phyloP scores from a whole-genome alignment of 2,113 vertebrate species.

The Upupa epops region DNA sequence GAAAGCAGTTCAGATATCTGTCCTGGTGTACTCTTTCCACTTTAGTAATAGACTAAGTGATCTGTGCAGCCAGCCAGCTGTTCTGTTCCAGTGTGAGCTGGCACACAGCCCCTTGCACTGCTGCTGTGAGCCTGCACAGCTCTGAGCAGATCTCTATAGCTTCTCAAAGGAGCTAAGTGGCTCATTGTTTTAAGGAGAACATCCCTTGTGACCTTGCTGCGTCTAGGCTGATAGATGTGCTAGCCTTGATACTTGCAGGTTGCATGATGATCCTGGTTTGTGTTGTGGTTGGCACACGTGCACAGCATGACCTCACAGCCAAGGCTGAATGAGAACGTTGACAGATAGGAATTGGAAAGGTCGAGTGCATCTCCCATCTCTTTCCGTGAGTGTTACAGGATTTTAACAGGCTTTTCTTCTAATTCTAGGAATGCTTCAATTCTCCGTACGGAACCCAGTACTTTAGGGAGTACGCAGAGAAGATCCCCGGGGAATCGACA shows the following conservation, averaged over 20 bases:
- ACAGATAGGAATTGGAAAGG: neutral
- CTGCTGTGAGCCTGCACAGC: neutral
- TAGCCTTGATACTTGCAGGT: neutral
- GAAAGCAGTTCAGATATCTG: neutral
- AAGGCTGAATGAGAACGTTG: neutral
- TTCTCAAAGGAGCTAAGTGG: neutral
- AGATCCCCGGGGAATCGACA: conserved; percentile 91
- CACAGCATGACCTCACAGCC: neutral
- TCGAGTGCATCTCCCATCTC: neutral
- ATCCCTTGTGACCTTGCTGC: neutral
- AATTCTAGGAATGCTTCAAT: conserved; percentile 93
- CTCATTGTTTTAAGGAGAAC: neutral
- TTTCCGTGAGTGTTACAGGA: neutral
- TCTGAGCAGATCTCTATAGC: neutral
- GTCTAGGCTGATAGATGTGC: neutral
- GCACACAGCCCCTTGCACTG: neutral
- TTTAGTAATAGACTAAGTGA: neutral
- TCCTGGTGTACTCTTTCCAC: neutral
- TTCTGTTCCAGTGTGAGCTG: neutral
- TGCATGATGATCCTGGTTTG: neutral
- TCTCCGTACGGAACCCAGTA: conserved; percentile 91
- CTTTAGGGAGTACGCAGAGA: conserved; percentile 89
- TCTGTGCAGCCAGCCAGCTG: neutral
- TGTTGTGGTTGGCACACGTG: neutral
- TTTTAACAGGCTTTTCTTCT: neutral